Base-by-base conservation (phyloP, 1,140 invertebrate genomes). In the Acarapis woodi region DNA sequence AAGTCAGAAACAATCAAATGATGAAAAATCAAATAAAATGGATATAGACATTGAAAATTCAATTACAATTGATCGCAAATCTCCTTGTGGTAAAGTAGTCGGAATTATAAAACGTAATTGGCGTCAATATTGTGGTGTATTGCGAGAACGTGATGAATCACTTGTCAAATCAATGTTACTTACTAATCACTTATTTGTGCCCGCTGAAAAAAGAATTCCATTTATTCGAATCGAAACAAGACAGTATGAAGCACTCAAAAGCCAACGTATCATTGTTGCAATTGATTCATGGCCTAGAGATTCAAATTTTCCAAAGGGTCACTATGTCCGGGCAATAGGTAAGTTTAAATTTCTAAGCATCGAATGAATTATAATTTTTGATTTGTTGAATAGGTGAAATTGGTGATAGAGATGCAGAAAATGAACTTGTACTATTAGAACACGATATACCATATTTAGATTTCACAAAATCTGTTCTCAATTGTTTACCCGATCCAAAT, bases 91-190 rank as follows among this genome's bases (percentile, higher is more conserved):
- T 1, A 64, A 64, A 51, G 68, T 99, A 41, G 83, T 97, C 32
- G 87, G 82, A 14, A 88, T 99, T 43, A 78, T 97, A 32, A 68
- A 74, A 42, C 63, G 90, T 43, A 96, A 94, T 52, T 96, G 87
- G 85, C 60, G 83, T 22, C 79, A 83, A 46, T 88, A 85, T 55
- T 96, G 88, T 62, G 90, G 90, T 21, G 85, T 94, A 46, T 56
- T 97, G 33, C 67, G 9, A 57, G 82, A 12, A 70, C 72, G 59
- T 68, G 69, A 32, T 26, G 31, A 30, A 1, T 3, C 9, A 24
- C 35, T 28, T 0, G 4, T 14, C 16, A 28, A 31, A 21, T 30
- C n/a, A 5, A 29, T 41, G 4, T 19, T 41, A 18, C 23, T 25
- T 1, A 38, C 23, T 14, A 62, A 67, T 32, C 79, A 87, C 52